These are phyloP conservation scores for Rhopilema esculentum DNA, from an alignment of 30 jellyfish, hydroid and myxozoan genomes.

Conservation along the genomic window DNA sequence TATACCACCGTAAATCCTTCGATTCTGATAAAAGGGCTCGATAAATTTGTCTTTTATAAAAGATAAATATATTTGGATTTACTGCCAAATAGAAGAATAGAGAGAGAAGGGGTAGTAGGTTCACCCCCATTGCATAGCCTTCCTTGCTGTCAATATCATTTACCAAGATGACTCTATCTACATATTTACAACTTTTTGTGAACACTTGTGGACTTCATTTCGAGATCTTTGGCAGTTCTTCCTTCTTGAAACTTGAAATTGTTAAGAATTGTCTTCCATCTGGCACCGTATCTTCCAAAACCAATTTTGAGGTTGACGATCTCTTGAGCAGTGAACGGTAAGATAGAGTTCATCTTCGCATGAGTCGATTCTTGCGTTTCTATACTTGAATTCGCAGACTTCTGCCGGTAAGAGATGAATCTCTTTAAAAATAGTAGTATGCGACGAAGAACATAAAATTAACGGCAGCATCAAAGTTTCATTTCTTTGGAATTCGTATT, in stretches of 20 bases:
- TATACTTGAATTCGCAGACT: neutral
- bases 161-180: neutral
- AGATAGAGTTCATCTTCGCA: neutral
- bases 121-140: too few relatives aligned
- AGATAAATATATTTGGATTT: too few relatives aligned
- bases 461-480: too few relatives aligned
- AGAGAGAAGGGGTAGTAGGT: too few relatives aligned
- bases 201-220: constrained; percentile 56
- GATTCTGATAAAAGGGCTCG: too few relatives aligned
- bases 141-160: too few relatives aligned
- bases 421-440: neutral
- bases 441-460: too few relatives aligned
- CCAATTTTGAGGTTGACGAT: constrained; percentile 62
- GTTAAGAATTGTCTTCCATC: constrained; percentile 89
- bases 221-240: constrained; percentile 80
- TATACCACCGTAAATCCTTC: too few relatives aligned
- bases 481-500: too few relatives aligned
- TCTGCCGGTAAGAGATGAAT: neutral
- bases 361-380: neutral
- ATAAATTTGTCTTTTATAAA: too few relatives aligned
- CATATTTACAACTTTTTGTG: neutral
- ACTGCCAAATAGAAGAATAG: too few relatives aligned
- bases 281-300: constrained; percentile 84
- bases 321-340: constrained; percentile 65
- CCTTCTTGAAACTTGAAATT: constrained; percentile 75